Base-by-base conservation (phyloP, 2,797 vertebrate species). In the Cottoperca gobio region DNA sequence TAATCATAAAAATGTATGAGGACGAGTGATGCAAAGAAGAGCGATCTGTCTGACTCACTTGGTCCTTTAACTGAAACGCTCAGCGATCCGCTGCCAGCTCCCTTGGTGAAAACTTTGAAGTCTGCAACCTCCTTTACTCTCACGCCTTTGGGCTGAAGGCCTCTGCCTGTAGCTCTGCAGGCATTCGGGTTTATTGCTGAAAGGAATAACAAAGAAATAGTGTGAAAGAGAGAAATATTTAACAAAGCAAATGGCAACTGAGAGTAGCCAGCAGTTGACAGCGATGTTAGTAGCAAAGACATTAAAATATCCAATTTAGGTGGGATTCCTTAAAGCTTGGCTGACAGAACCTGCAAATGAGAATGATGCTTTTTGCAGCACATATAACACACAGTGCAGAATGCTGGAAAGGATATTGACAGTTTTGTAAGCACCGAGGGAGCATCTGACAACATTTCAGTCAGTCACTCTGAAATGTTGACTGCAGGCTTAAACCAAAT, bases 91-190 rank as follows among this genome's bases (percentile, higher is more conserved):
- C 93, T 98, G 93, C 98, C 97, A 0, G 97, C 97, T 26, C 97
- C 97, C 91, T 97, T 97, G 52, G 97, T 99, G 90, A 96, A 96
- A 58, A 99, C 97, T 88, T 96, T 97, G 94, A 99, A 99, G 92
- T 98, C 97, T 0, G 97, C 97, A 85, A 95, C 94, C 73, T 99
- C 97, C 80, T 97, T 98, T 58, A 98, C 96, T 24, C 97, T 95
- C 24, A 99, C 93, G 0, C 98, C 98, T 92, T 97, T 99, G 48
- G 97, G 97, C 93, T 99, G 97, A 55, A 99, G 95, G 60, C 98
- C 98, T 65, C 97, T 92, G 63, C 98, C 98, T 33, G 96, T 93
- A 52, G 98, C 98, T 40, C 96, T 94, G 89, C 97, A 99, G 19
- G 95, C 96, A 0, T 94, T 97, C 7, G 97, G 95, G 70, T 95